Percentiles rank a stretch among this genome's conserved stretches.
phyloP scores from a whole-genome alignment of 2,797 vertebrate genomes.

The Schizopygopsis malacanthus region DNA sequence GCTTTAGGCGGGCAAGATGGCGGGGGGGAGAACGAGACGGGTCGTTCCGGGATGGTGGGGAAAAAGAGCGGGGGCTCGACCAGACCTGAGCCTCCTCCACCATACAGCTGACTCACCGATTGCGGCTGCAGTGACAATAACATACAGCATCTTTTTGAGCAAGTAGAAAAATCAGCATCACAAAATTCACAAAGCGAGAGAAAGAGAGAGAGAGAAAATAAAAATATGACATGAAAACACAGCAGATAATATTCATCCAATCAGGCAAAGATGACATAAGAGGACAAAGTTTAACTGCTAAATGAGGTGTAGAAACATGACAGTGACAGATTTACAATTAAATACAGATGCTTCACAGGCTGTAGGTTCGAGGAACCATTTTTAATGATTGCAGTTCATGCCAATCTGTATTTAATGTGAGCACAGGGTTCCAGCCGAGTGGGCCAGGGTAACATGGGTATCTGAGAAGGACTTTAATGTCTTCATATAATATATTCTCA shows the following conservation, averaged over 20 bases:
- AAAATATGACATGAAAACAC: constrained; percentile 41
- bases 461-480: constrained; percentile 35
- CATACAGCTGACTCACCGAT: constrained; percentile 87
- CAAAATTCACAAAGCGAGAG: constrained; percentile 71
- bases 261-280: constrained; percentile 70
- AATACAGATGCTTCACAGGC: constrained; percentile 66
- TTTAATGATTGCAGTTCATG: constrained; percentile 52
- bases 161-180: constrained; percentile 70
- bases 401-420: constrained; percentile 68
- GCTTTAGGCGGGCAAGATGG: constrained; percentile 89
- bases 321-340: constrained; percentile 61
- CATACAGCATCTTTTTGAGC: constrained; percentile 89
- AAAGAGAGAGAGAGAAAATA: constrained; percentile 55
- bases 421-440: constrained; percentile 56
- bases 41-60: constrained; percentile 91
- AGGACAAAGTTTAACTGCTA: constrained; percentile 54
- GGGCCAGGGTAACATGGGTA: constrained; percentile 49
- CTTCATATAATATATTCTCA: background rate
- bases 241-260: constrained; percentile 62
- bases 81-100: constrained; percentile 85
- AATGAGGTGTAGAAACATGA: constrained; percentile 44
- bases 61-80: constrained; percentile 91
- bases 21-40: constrained; percentile 96
- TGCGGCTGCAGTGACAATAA: constrained; percentile 96
- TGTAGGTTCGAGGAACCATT: constrained; percentile 38